Evolutionary conservation across 2,797 vertebrate genomes (phyloP), one percentile per base, ranked within the genome.

Genomic region (Manis crassicaudata): DNA sequence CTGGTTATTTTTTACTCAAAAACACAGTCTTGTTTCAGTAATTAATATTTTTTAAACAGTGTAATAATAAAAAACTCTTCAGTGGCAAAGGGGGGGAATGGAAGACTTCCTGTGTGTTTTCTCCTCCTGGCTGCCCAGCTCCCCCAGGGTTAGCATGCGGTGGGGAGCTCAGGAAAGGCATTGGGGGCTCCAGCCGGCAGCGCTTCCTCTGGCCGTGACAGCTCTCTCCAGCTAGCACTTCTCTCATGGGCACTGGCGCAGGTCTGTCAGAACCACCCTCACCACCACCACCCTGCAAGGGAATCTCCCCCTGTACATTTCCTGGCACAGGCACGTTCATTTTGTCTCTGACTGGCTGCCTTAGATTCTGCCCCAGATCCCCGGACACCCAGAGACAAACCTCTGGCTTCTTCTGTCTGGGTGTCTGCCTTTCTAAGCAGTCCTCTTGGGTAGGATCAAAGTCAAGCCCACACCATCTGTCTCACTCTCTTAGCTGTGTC

Each of bases 1-100:
- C 43, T 88, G 60, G 8, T 90, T 84, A 90, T 16, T 70, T 81
- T 81, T 94, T 40, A 82, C 50, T 52, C 1, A n/a, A 87, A 90
- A 90, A 87, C 1, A 21, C 18, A 87, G 32, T 16, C 58, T 85
- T 76, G 67, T 27, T 68, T 63, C 37, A 72, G 40, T 79, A 62
- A 89, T 52, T 67, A 56, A 40, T 46, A n/a, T 72, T 14, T 90
- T 65, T 90, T 77, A n/a, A n/a, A 35, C 32, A 75, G 75, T 4
- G 5, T 80, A 94, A 73, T 52, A 76, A 89, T 20, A 73, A 88
- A 73, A 60, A 56, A 52, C 52, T 65, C 75, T 67, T 65, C 17
- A 6, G 32, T 14, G 37, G 43, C 88, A 58, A 65, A 43, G 23
- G 3, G 6, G 5, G 8, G 35, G 17, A 3, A 29, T 9, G 18